Conservation (phyloP, 2,888 invertebrate species). For the Aelia acuminata region DNA sequence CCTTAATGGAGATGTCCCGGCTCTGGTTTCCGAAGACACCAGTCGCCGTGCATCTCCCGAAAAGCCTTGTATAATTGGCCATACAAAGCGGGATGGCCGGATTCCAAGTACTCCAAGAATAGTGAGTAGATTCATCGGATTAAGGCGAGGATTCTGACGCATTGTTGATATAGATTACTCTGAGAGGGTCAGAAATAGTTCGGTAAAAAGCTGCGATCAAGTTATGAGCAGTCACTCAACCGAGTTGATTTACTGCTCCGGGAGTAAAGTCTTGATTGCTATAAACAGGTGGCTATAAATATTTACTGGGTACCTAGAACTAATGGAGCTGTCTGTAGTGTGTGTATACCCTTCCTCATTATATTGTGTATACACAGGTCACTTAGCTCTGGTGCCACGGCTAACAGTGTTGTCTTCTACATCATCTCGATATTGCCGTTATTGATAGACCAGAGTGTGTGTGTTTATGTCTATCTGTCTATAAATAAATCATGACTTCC, state of each 20-base stretch:
- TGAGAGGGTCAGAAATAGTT: neutral
- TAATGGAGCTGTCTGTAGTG: constrained; percentile 21
- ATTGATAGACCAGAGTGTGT: neutral
- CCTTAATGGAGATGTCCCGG: neutral
- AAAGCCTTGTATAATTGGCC: neutral
- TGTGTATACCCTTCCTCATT: constrained; percentile 48
- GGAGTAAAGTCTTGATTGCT: neutral
- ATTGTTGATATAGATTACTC: constrained; percentile 16
- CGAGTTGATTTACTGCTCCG: neutral
- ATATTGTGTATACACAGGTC: constrained; percentile 38
- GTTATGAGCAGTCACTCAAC: neutral
- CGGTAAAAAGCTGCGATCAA: neutral
- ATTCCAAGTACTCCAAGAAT: neutral
- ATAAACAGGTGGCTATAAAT: constrained; percentile 17
- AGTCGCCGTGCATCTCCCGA: neutral
- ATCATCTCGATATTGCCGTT: neutral
- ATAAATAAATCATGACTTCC: neutral
- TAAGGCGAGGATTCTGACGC: neutral
- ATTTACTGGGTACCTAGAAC: neutral
- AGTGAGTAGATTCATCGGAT: neutral
- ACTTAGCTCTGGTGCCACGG: neutral
- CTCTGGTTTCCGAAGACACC: neutral
- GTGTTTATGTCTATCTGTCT: too few species aligned
- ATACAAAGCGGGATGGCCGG: neutral
- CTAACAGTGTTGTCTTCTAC: neutral